These are phyloP conservation scores for Anhinga anhinga DNA, from an alignment of 2,113 vertebrate species.

Conservation along the genomic window DNA sequence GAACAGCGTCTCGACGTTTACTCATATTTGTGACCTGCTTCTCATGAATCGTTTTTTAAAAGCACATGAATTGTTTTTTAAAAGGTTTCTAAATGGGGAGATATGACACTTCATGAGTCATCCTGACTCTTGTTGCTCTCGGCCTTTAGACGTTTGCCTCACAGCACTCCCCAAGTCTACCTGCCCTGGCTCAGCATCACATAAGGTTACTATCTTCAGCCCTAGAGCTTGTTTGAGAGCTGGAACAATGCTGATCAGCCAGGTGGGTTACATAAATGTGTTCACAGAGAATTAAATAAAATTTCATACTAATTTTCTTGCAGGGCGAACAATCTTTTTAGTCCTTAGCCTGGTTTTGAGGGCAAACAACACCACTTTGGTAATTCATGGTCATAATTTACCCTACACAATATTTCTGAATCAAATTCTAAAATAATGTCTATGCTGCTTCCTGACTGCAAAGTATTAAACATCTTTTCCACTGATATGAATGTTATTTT, in stretches of 20 bases:
- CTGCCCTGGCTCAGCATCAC: neutral
- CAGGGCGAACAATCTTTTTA: neutral
- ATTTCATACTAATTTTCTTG: neutral
- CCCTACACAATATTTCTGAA: neutral
- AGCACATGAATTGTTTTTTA: neutral
- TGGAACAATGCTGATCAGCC: neutral
- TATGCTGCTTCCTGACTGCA: neutral
- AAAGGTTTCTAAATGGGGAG: neutral
- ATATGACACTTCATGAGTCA: neutral
- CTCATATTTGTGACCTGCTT: neutral
- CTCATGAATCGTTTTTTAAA: neutral
- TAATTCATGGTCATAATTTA: neutral
- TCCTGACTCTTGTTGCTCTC: neutral
- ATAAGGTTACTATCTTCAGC: neutral
- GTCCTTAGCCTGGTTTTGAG: neutral
- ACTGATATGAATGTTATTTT: neutral
- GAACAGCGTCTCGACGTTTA: neutral
- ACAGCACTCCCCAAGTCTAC: neutral
- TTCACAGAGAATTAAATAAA: neutral
- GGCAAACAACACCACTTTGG: neutral
- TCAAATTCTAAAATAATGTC: neutral
- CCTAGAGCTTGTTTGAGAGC: neutral
- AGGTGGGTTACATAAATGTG: neutral
- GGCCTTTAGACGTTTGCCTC: neutral
- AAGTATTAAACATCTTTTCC: neutral